These are phyloP conservation scores for Zaprionus vittiger DNA, from an alignment of 1,140 invertebrate species.

Conservation along the genomic window DNA sequence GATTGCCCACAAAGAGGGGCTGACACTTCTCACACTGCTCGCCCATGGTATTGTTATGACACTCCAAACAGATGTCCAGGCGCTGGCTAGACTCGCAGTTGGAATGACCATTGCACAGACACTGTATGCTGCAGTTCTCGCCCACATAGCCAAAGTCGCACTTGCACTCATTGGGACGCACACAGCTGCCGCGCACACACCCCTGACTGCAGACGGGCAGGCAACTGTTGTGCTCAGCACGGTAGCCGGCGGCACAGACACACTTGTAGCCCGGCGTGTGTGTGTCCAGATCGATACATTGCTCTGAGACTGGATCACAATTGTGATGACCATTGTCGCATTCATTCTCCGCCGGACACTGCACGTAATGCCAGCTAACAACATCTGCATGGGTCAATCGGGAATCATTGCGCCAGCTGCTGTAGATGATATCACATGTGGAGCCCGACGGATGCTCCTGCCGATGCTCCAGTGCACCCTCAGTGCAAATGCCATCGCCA, in stretches of 20 bases:
- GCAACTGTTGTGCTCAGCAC: conserved; percentile 87
- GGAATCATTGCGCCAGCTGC: conserved; percentile 84
- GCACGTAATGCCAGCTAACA: conserved; percentile 92
- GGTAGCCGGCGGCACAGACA: conserved; percentile 93
- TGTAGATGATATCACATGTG: conserved; percentile 88
- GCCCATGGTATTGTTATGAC: conserved; percentile 96
- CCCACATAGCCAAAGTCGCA: conserved; percentile 98
- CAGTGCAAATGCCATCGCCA: conserved; percentile 89
- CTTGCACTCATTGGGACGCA: conserved; percentile 92
- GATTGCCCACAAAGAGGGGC: conserved; percentile 95
- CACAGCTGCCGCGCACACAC: conserved; percentile 94
- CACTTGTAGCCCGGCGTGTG: conserved; percentile 91
- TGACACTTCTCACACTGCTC: conserved; percentile 94
- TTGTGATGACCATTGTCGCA: conserved; percentile 96
- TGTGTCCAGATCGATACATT: conserved; percentile 88
- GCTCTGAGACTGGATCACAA: conserved; percentile 93
- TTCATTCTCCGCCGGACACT: conserved; percentile 96
- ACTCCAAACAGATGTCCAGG: conserved; percentile 92
- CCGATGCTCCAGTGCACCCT: conserved; percentile 91
- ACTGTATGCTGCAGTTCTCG: conserved; percentile 95
- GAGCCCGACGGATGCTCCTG: conserved; percentile 88
- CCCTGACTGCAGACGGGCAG: conserved; percentile 94
- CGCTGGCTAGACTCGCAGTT: conserved; percentile 94
- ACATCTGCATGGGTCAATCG: conserved; percentile 79
- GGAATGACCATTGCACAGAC: conserved; percentile 97